These are phyloP conservation scores for Ganaspis sp. DNA, from an alignment of 1,140 invertebrate genomes.

Conservation along the genomic window DNA sequence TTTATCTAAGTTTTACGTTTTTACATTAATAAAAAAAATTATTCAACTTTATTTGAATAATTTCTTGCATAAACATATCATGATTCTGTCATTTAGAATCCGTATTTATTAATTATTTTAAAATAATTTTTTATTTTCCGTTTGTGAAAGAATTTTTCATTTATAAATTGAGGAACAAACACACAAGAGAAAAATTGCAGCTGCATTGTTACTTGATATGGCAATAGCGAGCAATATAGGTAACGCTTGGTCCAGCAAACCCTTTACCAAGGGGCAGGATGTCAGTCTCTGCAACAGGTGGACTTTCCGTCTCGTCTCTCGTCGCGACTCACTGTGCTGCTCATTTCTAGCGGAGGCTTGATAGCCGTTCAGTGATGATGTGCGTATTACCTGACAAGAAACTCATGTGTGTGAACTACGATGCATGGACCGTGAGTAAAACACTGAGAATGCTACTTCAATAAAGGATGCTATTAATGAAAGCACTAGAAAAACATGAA, in stretches of 20 bases:
- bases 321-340: constrained; percentile 32
- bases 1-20: no score
- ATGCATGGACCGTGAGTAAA: not conserved
- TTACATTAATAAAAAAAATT: no score
- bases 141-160: no score
- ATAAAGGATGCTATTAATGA: constrained; percentile 14
- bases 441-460: not conserved
- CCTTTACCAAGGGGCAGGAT: constrained; percentile 51
- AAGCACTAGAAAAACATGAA: not conserved
- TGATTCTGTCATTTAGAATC: no score
- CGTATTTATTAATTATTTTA: no score
- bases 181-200: constrained; percentile 23
- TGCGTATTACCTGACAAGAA: constrained; percentile 17
- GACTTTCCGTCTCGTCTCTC: constrained; percentile 65
- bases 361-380: constrained; percentile 13
- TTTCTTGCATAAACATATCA: no score
- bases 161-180: no score
- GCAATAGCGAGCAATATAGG: not conserved
- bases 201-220: not conserved
- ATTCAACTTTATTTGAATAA: no score
- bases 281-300: constrained; percentile 69
- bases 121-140: no score
- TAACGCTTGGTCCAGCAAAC: constrained; percentile 30
- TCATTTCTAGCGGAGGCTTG: not conserved
- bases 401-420: not conserved